These are phyloP conservation scores for Rhagium mordax DNA, from an alignment of 2,888 invertebrate species.

Conservation along the genomic window DNA sequence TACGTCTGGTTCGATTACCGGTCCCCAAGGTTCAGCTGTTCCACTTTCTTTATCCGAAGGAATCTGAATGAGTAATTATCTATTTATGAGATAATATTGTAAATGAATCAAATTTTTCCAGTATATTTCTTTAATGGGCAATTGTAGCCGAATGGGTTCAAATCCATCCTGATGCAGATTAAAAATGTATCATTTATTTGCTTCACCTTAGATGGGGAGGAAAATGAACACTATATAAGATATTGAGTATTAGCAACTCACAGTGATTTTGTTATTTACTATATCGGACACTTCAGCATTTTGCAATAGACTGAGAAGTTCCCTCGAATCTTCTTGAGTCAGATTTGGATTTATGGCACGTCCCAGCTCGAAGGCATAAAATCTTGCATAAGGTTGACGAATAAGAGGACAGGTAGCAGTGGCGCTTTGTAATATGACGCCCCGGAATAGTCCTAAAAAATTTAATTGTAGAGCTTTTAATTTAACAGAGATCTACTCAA, in stretches of 20 bases:
- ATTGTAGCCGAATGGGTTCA: too few relatives aligned
- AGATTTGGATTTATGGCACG: slow-evolving; percentile 16
- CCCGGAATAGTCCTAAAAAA: slow-evolving; percentile 39
- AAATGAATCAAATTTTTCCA: too few relatives aligned
- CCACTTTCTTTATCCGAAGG: not conserved
- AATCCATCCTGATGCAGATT: too few relatives aligned
- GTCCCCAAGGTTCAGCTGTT: slow-evolving; percentile 13
- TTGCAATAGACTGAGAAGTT: slow-evolving; percentile 12
- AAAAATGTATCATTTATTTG: too few relatives aligned
- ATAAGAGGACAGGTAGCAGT: slow-evolving; percentile 25
- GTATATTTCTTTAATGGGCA: too few relatives aligned
- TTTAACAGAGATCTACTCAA: too few relatives aligned
- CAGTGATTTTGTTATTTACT: not conserved
- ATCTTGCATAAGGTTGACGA: slow-evolving; percentile 33
- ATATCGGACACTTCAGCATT: slow-evolving; percentile 5
- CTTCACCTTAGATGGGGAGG: too few relatives aligned
- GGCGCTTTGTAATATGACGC: slow-evolving; percentile 41
- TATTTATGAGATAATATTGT: too few relatives aligned
- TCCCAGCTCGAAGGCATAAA: slow-evolving; percentile 37
- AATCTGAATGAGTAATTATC: too few relatives aligned
- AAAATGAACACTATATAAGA: too few relatives aligned
- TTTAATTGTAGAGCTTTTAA: too few relatives aligned
- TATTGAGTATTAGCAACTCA: not conserved
- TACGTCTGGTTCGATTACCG: slow-evolving; percentile 23
- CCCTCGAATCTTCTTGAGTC: slow-evolving; percentile 11